A percentile compares a stretch with the other conserved stretches of the same genome.
Conservation (phyloP, 1,140 invertebrate genomes). For the Belonocnema kinseyi region DNA sequence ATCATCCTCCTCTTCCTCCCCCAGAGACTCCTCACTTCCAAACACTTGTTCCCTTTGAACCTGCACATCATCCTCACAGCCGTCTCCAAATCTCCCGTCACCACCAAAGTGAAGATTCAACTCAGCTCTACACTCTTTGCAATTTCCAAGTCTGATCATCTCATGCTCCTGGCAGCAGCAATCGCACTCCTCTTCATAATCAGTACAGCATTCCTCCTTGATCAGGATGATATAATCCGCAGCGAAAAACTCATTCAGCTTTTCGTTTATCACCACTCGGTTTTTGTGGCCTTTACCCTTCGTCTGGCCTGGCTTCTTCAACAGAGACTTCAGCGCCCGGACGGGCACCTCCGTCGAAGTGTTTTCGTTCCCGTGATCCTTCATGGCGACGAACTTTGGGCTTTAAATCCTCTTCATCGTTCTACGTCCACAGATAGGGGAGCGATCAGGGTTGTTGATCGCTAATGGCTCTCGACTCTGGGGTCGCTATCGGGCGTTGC, state of each 20-base stretch:
- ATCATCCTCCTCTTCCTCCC: constrained; percentile 76
- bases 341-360: constrained; percentile 70
- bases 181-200: constrained; percentile 83
- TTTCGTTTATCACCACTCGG: constrained; percentile 90
- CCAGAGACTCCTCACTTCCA: constrained; percentile 52
- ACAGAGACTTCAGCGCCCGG: constrained; percentile 76
- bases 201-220: constrained; percentile 87
- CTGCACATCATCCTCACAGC: constrained; percentile 70
- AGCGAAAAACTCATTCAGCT: constrained; percentile 90
- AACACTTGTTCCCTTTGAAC: constrained; percentile 59
- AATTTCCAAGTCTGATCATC: constrained; percentile 80
- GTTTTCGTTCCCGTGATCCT: constrained; percentile 68
- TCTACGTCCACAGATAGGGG: not conserved
- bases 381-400: constrained; percentile 53
- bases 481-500: constrained; percentile 12
- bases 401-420: constrained; percentile 19
- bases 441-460: not conserved
- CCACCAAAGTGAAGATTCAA: constrained; percentile 66
- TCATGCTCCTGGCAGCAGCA: constrained; percentile 86
- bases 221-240: constrained; percentile 92
- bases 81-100: constrained; percentile 50
- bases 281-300: constrained; percentile 77
- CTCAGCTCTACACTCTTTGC: constrained; percentile 73
- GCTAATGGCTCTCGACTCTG: not conserved
- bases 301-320: constrained; percentile 77